These are phyloP conservation scores for Xestia sexstrigata DNA, from an alignment of 2,888 invertebrate species.

Conservation along the genomic window DNA sequence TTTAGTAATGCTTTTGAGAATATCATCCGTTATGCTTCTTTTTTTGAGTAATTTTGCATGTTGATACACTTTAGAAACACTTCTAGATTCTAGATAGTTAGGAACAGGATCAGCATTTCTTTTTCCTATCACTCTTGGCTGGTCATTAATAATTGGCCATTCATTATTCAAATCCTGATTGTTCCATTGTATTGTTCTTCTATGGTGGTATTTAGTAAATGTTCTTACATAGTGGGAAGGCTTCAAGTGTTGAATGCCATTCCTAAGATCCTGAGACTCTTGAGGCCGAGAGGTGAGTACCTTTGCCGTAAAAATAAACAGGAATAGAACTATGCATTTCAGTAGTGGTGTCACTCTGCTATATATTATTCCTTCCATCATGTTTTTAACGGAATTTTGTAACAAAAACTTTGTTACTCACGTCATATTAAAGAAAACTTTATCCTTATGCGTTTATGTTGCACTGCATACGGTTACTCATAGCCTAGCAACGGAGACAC, in stretches of 20 bases:
- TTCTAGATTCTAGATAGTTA: constrained; percentile 55
- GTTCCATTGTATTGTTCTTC: constrained; percentile 84
- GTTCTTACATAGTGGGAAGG: constrained; percentile 86
- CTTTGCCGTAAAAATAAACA: constrained; percentile 88
- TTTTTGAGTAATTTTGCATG: constrained; percentile 60
- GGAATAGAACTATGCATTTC: constrained; percentile 86
- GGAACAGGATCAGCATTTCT: constrained; percentile 72
- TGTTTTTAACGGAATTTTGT: constrained; percentile 37
- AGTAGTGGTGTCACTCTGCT: constrained; percentile 84
- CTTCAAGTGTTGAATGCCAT: constrained; percentile 83
- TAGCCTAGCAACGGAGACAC: constrained; percentile 78
- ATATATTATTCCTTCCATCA: constrained; percentile 84
- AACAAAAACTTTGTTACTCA: constrained; percentile 39
- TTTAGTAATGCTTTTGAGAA: constrained; percentile 39
- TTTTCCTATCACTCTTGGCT: constrained; percentile 77
- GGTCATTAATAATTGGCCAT: constrained; percentile 75
- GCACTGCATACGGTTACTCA: constrained; percentile 71
- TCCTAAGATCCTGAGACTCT: constrained; percentile 80
- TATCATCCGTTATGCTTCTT: constrained; percentile 55
- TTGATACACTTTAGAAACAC: constrained; percentile 54
- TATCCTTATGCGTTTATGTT: constrained; percentile 57
- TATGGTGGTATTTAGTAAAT: constrained; percentile 88
- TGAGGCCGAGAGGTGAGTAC: constrained; percentile 86
- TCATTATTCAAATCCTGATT: constrained; percentile 75
- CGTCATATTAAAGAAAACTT: constrained; percentile 51